A percentile compares a stretch with the other conserved stretches of the same genome.
phyloP scores from a whole-genome alignment of 2,113 vertebrate genomes.

The Xiphorhynchus elegans region DNA sequence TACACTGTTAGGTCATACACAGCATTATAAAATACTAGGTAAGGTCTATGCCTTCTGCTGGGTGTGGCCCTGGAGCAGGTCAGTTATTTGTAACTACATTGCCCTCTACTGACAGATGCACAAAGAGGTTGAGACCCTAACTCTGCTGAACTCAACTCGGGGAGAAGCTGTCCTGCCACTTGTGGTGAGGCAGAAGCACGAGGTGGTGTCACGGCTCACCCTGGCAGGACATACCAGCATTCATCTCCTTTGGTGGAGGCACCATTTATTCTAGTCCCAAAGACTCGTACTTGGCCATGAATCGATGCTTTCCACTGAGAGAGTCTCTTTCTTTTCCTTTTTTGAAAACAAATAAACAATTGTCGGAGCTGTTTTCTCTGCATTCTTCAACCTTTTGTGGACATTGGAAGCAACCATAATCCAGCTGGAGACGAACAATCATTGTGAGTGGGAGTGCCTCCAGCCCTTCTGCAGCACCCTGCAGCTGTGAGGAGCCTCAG shows the following conservation, averaged over 20 bases:
- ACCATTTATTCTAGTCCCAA: neutral
- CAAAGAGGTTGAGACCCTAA: neutral
- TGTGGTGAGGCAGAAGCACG: neutral
- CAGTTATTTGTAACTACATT: constrained; percentile 52
- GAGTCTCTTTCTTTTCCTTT: neutral
- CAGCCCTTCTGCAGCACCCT: neutral
- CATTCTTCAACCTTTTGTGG: constrained; percentile 45
- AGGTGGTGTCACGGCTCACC: neutral
- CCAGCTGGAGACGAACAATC: neutral
- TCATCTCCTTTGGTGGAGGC: neutral
- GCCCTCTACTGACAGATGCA: constrained; percentile 63
- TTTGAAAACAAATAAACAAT: neutral
- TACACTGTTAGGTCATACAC: constrained; percentile 35
- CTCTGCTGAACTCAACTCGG: neutral
- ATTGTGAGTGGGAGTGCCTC: neutral
- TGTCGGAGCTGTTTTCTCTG: constrained; percentile 19
- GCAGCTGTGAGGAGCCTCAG: neutral
- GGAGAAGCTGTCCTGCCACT: neutral
- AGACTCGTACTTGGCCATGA: neutral
- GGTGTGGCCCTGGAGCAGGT: constrained; percentile 24
- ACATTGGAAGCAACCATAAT: neutral
- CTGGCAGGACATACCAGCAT: neutral
- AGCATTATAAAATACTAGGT: neutral
- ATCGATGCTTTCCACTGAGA: neutral
- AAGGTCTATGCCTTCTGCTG: constrained; percentile 11